These are phyloP conservation scores for Plutomurus gul DNA, from an alignment of 1,140 invertebrate genomes.

Conservation along the genomic window DNA sequence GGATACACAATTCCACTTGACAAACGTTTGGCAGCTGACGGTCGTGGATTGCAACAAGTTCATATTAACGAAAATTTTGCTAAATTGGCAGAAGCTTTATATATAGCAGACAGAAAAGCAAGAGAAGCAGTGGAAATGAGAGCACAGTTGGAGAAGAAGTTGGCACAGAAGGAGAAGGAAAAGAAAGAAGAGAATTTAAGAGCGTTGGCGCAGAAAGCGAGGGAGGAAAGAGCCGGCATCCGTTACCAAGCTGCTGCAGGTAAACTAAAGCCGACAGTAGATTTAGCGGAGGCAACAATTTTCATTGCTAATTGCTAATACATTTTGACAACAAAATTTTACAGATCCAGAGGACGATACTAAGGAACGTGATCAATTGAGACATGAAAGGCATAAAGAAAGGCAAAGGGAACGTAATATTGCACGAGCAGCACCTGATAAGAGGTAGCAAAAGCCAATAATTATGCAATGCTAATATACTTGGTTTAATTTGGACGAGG, in stretches of 20 bases:
- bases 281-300: too few relatives aligned
- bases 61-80: constrained; percentile 99
- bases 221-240: constrained; percentile 91
- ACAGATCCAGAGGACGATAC: constrained; percentile 72
- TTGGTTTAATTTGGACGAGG: not conserved
- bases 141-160: constrained; percentile 92
- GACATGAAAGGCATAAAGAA: constrained; percentile 89
- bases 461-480: not conserved
- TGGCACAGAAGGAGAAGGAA: constrained; percentile 97
- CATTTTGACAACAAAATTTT: too few relatives aligned
- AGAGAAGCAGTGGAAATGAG: constrained; percentile 95
- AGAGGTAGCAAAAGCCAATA: constrained; percentile 63
- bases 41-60: constrained; percentile 92
- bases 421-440: constrained; percentile 90
- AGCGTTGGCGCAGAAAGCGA: constrained; percentile 90
- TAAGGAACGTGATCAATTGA: constrained; percentile 84
- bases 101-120: constrained; percentile 96
- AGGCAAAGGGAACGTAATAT: constrained; percentile 90
- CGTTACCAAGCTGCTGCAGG: constrained; percentile 59
- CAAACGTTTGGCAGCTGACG: constrained; percentile 97
- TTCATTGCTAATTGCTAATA: too few relatives aligned
- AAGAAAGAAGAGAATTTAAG: constrained; percentile 95
- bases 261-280: too few relatives aligned
- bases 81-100: constrained; percentile 94
- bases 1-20: constrained; percentile 98